Evolutionary conservation across 2,888 invertebrate genomes (phyloP).

Genomic region (Cheilosia variabilis): DNA sequence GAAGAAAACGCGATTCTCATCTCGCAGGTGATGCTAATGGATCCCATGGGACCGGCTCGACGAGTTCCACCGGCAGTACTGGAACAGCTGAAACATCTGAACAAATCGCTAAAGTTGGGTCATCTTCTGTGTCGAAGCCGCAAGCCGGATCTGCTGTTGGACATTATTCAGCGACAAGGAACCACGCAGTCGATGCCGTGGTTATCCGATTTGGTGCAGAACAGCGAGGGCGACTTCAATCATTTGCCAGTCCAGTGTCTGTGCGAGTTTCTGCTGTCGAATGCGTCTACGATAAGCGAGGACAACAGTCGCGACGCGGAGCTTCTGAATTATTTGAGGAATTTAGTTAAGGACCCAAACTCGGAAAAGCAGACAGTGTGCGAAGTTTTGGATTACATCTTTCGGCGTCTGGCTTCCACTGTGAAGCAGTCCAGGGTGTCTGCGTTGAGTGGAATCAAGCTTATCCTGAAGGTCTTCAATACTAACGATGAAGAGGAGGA

Average conservation of each 20-base stretch:
- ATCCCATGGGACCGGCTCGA: constrained; percentile 92
- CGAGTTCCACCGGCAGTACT: constrained; percentile 91
- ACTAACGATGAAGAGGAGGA: constrained; percentile 83
- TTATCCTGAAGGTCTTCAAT: constrained; percentile 85
- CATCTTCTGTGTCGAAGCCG: constrained; percentile 94
- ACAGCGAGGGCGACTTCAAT: constrained; percentile 90
- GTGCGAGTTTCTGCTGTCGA: constrained; percentile 95
- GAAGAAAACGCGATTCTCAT: constrained; percentile 94
- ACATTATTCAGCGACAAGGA: constrained; percentile 95
- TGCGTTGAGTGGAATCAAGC: constrained; percentile 88
- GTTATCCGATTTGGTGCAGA: constrained; percentile 96
- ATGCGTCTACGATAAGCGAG: constrained; percentile 87
- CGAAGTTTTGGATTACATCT: constrained; percentile 93
- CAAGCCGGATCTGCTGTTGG: constrained; percentile 95
- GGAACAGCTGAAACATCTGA: constrained; percentile 91
- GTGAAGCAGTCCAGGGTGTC: constrained; percentile 90
- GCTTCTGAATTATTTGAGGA: constrained; percentile 86
- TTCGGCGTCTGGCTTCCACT: constrained; percentile 92
- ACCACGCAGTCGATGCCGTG: constrained; percentile 98
- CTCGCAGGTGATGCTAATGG: constrained; percentile 92
- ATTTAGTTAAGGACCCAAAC: constrained; percentile 84
- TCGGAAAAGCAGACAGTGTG: constrained; percentile 87
- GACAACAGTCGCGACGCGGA: constrained; percentile 88
- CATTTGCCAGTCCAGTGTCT: constrained; percentile 98
- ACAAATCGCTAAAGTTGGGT: constrained; percentile 92